Evolutionary conservation across 2,113 vertebrate genomes (phyloP).

Genomic region (Eolophus roseicapilla): DNA sequence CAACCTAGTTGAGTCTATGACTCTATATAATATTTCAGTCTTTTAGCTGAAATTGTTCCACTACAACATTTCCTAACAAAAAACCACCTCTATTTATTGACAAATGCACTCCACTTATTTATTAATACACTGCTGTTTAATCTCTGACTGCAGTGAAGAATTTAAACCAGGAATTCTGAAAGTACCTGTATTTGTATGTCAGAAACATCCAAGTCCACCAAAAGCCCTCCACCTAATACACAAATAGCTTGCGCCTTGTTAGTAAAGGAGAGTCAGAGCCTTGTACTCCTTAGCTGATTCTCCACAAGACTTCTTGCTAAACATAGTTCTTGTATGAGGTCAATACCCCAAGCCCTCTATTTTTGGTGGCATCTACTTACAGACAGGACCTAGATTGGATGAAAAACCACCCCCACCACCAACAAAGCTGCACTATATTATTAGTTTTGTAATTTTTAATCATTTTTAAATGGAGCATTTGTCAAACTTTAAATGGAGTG

Average conservation of each 20-base stretch:
- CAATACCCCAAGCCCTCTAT: accelerated
- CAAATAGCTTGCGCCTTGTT: background rate
- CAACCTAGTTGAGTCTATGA: background rate
- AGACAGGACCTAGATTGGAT: background rate
- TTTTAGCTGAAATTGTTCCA: background rate
- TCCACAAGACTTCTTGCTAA: background rate
- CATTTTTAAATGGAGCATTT: background rate
- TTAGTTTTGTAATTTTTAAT: background rate
- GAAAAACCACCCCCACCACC: background rate
- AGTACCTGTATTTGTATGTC: background rate
- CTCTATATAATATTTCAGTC: background rate
- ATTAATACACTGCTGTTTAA: background rate
- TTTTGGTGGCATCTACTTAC: background rate
- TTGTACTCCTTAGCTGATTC: background rate
- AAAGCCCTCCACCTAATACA: background rate
- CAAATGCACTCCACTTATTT: background rate
- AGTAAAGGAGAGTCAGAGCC: background rate
- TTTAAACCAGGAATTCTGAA: background rate
- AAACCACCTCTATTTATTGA: background rate
- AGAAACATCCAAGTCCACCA: background rate
- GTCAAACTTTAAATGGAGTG: background rate
- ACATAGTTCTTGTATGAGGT: background rate
- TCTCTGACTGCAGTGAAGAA: background rate
- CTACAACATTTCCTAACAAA: background rate
- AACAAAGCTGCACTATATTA: background rate